Evolutionary conservation across 2,888 invertebrate species (phyloP).

Genomic region (Copidosoma aretas): DNA sequence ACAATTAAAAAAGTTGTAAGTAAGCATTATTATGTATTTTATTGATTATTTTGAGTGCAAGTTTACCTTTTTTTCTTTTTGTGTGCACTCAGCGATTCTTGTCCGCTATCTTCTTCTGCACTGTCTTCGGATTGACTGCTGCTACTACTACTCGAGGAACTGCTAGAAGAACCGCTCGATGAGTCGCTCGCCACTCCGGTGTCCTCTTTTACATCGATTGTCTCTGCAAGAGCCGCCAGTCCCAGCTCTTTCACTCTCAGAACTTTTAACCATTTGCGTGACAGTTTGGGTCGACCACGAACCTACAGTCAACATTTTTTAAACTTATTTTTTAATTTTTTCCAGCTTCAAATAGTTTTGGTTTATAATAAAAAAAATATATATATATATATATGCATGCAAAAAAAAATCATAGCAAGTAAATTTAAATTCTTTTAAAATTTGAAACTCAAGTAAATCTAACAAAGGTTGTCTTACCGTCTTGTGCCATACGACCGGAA

Average conservation of each 20-base stretch:
- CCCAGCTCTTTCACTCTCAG: constrained; percentile 77
- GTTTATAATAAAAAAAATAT: too few species aligned
- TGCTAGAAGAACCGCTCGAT: constrained; percentile 81
- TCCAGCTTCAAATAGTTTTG: too few species aligned
- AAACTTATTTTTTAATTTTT: too few species aligned
- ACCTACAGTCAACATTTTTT: constrained; percentile 57
- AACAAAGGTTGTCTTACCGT: constrained; percentile 65
- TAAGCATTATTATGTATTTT: constrained; percentile 20
- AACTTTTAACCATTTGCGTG: constrained; percentile 86
- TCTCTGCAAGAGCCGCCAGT: constrained; percentile 78
- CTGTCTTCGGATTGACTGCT: constrained; percentile 72
- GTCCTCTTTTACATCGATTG: constrained; percentile 82
- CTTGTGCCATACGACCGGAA: constrained; percentile 98
- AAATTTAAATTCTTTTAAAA: neutral
- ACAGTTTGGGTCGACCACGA: constrained; percentile 92
- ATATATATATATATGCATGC: neutral
- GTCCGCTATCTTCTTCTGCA: constrained; percentile 77
- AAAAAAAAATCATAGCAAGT: neutral
- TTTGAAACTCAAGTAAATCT: neutral
- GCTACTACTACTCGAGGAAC: constrained; percentile 73
- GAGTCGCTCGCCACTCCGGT: constrained; percentile 95
- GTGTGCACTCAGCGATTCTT: constrained; percentile 86
- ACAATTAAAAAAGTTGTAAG: constrained; percentile 35
- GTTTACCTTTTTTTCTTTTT: constrained; percentile 75
- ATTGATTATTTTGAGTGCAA: neutral